Conservation (phyloP, 2,113 vertebrate species). For the Macroglossus sobrinus region DNA sequence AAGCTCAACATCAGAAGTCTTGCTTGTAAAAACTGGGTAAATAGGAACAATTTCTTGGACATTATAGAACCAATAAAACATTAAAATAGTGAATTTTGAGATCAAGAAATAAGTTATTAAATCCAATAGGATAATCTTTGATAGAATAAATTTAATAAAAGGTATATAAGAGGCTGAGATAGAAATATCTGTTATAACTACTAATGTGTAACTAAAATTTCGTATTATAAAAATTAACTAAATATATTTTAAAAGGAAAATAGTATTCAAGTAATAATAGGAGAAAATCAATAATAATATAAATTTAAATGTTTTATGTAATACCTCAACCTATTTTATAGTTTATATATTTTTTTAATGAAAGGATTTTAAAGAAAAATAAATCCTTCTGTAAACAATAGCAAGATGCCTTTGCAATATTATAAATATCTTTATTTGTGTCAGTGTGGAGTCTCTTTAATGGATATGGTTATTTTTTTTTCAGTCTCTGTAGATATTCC, state of each 20-base stretch:
- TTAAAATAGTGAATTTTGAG: not conserved
- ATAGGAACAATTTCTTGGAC: not conserved
- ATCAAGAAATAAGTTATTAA: slow-evolving; percentile 2
- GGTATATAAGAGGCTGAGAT: not conserved
- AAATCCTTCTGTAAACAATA: not conserved
- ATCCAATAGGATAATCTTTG: not conserved
- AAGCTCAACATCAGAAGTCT: not conserved
- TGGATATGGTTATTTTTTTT: not conserved
- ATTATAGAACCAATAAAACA: not conserved
- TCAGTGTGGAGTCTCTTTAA: not conserved
- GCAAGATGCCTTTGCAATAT: not conserved
- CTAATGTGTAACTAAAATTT: not conserved
- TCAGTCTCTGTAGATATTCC: not conserved
- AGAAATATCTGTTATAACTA: not conserved
- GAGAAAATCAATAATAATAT: slow-evolving; percentile 8
- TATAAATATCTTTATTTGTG: not conserved
- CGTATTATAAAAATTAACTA: not conserved
- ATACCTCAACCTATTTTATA: not conserved
- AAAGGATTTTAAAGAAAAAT: not conserved
- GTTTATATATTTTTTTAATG: not conserved
- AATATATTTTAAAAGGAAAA: slow-evolving; percentile 20
- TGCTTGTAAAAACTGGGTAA: not conserved
- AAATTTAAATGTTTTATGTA: slow-evolving; percentile 35
- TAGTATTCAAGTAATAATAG: slow-evolving; percentile 11
- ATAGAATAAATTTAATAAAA: slow-evolving; percentile 30